Conservation (phyloP, 2,797 vertebrate species). For the Sebastes minor region DNA sequence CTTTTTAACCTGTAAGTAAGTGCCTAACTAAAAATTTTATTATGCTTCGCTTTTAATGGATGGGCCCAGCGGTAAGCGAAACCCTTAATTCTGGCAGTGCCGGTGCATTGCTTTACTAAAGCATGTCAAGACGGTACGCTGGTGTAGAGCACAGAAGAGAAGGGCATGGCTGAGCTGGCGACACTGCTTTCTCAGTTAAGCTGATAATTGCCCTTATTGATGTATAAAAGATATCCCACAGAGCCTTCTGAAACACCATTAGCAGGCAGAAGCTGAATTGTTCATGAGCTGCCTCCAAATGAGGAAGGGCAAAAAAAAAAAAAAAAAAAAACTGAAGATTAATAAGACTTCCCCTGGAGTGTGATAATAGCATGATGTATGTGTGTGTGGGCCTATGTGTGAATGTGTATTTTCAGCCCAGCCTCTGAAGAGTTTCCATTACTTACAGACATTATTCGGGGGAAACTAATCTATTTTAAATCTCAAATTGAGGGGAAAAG, state of each 20-base stretch:
- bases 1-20: conserved; percentile 8
- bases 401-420: conserved; percentile 81
- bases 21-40: neutral
- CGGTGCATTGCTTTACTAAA: conserved; percentile 34
- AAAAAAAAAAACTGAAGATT: conserved; percentile 82
- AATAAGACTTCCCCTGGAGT: conserved; percentile 93
- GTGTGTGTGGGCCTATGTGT: conserved; percentile 60
- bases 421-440: conserved; percentile 80
- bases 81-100: conserved; percentile 30
- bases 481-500: conserved; percentile 62
- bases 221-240: conserved; percentile 98
- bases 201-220: conserved; percentile 99
- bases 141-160: conserved; percentile 47
- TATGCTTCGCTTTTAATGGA: neutral
- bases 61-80: neutral
- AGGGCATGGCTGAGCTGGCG: conserved; percentile 83
- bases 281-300: conserved; percentile 93
- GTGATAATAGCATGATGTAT: conserved; percentile 84
- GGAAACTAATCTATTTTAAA: conserved; percentile 72
- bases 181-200: conserved; percentile 94
- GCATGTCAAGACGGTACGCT: conserved; percentile 47
- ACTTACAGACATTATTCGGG: conserved; percentile 65
- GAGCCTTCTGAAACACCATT: conserved; percentile 97
- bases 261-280: conserved; percentile 96
- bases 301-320: conserved; percentile 82